Base-by-base conservation (phyloP, 1,140 invertebrate species). In the Camponotus floridanus region DNA sequence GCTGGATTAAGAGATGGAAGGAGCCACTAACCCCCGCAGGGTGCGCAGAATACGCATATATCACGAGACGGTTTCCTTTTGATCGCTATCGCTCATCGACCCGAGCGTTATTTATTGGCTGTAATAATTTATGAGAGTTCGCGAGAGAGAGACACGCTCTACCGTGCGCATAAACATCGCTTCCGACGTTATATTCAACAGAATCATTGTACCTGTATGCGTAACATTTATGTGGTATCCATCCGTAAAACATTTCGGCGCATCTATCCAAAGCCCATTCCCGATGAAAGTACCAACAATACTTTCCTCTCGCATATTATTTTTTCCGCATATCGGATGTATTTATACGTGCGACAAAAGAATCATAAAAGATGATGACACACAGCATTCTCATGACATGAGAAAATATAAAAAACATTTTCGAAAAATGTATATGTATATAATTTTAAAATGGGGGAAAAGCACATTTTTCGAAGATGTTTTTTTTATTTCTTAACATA, bases 71-170 rank as follows among this genome's bases (percentile, higher is more conserved):
- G 55, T 83, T 83, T 83, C 79, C 65, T 86, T 86, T 73, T 57
- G 85, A 86, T 86, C 76, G 62, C 85, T 80, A 84, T 86, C 85
- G 79, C 70, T 86, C 79, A 86, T 86, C 85, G 85, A 84, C 18
- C 59, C 65, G 45, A 83, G 33, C 61, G 61, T 86, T 86, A 86
- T 86, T 86, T 86, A 86, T 86, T 74, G 48, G 26, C 45, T 26
- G 67, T 18, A 71, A 81, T 81, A 86, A 86, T 86, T 83, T 83
- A 86, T 48, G 85, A 86, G 59, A 86, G 59, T 55, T 65, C 31
- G 42, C 48, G 80, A 42, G 64, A 67, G 64, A 71, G 67, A 15
- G 61, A 79, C 33, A 57, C 64, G 36, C 26, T 42, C 62, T 68
- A 42, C 57, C 71, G 68, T 31, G 79, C 79, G 68, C 39, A 70